Base-by-base conservation (phyloP, 2,113 vertebrate genomes). In the Dromaius novaehollandiae region DNA sequence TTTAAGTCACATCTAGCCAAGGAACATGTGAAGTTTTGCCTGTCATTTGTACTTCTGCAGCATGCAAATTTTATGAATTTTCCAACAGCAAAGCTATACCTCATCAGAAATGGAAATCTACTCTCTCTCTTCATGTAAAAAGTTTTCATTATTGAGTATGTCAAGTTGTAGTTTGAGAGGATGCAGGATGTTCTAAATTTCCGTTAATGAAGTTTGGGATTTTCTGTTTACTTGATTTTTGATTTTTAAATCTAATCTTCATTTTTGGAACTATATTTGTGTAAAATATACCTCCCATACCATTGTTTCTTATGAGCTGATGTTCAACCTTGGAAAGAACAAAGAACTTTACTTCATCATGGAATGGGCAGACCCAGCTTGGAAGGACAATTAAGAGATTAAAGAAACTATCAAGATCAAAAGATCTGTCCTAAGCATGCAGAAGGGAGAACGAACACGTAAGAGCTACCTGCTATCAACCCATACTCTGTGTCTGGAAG, bases 1-100 rank as follows among this genome's bases (percentile, higher is more conserved):
- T 95, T 89, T 2, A 91, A 90, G 97, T 98, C 92, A 95, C 91
- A 93, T 76, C 83, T 97, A 95, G 90, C 80, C 93, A 91, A 85
- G 94, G 88, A 97, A 95, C 60, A 76, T 34, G 90, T 98, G 85
- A 90, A 97, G 95, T 90, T 36, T 42, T 78, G 50, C 86, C 17
- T 7, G 44, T 88, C n/a, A 20, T 71, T 95, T 97, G 91, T 95
- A 87, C 69, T 73, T 88, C 66, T 82, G 82, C 88, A 95, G 81
- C n/a, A 80, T 2, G 30, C 69, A 83, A 13, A 16, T 44, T 92
- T 77, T 78, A 55, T 50, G 55, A 74, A 36, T 66, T 6, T 56
- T 87, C 96, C 74, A 93, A 66, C 85, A 87, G 95, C 36, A 51
- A 93, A 95, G 68, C 56, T 82, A 74, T 30, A 50, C 75, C 36